A percentile compares a stretch with the other conserved stretches of the same genome.
Conservation (phyloP, 2,113 vertebrate genomes). For the Coregonus clupeaformis region DNA sequence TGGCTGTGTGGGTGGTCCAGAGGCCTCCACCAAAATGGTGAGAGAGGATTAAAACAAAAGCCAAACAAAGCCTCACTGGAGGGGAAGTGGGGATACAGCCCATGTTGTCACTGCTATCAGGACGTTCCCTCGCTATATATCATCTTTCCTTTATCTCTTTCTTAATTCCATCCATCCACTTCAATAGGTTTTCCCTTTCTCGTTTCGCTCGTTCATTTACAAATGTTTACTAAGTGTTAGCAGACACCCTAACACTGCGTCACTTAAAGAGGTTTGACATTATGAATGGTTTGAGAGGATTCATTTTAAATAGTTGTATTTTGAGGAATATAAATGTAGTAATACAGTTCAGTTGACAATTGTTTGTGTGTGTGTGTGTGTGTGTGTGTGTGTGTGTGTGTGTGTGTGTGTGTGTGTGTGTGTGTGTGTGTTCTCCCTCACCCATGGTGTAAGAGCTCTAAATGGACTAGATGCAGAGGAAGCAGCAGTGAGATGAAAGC, state of each 20-base stretch:
- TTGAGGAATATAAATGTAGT: neutral
- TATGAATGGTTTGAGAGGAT: neutral
- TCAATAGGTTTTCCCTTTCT: neutral
- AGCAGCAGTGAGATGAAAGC: constrained; percentile 47
- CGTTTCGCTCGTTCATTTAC: neutral
- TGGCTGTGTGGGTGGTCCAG: constrained; percentile 71
- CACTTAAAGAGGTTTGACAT: too few species aligned
- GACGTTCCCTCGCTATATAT: constrained; percentile 46
- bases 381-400: constrained; percentile 19
- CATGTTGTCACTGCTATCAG: constrained; percentile 60
- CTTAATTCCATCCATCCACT: constrained; percentile 16
- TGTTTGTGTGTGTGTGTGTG: neutral
- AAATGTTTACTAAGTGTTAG: neutral
- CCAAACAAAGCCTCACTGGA: constrained; percentile 67
- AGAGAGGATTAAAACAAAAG: constrained; percentile 74
- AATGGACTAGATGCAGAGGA: constrained; percentile 40
- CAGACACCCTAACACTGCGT: neutral
- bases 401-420: constrained; percentile 16
- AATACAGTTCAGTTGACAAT: neutral
- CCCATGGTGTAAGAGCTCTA: constrained; percentile 22
- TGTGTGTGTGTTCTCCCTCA: constrained; percentile 6
- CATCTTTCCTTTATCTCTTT: constrained; percentile 8
- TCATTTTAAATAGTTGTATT: neutral
- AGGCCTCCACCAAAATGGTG: constrained; percentile 67
- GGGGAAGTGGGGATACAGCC: constrained; percentile 54